Conservation (phyloP, 1,140 invertebrate genomes). For the Planococcus citri region DNA sequence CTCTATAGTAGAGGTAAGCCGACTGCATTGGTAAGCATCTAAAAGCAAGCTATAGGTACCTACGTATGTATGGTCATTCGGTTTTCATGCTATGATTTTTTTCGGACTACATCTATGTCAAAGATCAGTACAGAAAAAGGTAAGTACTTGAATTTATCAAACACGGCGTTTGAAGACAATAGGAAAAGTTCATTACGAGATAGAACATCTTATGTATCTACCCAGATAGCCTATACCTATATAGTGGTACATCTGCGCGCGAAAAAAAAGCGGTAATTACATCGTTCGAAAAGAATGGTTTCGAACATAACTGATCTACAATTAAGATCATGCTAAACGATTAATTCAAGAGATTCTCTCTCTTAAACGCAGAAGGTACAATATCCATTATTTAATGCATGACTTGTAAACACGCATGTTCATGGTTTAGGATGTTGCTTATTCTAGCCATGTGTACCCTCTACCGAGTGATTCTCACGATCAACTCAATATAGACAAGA, state of each 20-base stretch:
- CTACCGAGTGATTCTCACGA: conserved; percentile 19
- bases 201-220: too few species aligned
- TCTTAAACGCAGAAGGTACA: conserved; percentile 13
- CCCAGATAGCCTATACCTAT: too few species aligned
- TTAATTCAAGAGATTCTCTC: conserved; percentile 18
- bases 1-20: too few species aligned
- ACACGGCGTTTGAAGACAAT: conserved; percentile 9
- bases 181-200: conserved; percentile 18
- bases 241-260: conserved; percentile 1
- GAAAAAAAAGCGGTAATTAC: conserved; percentile 19
- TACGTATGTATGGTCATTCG: not conserved
- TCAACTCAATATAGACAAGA: not conserved
- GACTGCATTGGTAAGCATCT: too few species aligned
- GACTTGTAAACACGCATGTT: conserved; percentile 20
- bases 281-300: conserved; percentile 16
- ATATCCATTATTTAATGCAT: conserved; percentile 20
- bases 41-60: too few species aligned
- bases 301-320: conserved; percentile 19
- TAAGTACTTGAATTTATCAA: conserved; percentile 13
- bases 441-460: conserved; percentile 20
- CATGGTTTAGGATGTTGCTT: conserved; percentile 19
- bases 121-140: not conserved
- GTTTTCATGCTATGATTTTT: not conserved
- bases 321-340: conserved; percentile 20
- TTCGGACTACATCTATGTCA: conserved; percentile 2